Conservation (phyloP, 2,113 vertebrate species). For the Corvus cornix region DNA sequence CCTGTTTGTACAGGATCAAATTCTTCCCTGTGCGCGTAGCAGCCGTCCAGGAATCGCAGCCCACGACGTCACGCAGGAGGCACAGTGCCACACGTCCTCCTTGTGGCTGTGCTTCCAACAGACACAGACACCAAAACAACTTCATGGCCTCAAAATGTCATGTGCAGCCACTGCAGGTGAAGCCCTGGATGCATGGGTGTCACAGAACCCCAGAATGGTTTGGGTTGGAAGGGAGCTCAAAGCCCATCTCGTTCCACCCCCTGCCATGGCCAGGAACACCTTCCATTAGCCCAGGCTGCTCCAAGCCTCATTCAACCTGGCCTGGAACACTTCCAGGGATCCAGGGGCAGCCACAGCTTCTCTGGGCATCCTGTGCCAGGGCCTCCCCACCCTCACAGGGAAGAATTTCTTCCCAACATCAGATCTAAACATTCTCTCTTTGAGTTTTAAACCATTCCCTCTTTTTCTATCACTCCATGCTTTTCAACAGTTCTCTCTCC, state of each 20-base stretch:
- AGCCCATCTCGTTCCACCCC: accelerated
- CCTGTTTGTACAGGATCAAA: background rate
- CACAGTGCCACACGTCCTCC: accelerated
- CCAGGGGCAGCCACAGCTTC: background rate
- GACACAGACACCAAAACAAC: background rate
- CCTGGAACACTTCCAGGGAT: background rate
- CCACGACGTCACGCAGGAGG: background rate
- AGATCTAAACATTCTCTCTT: background rate
- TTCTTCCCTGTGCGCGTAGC: background rate
- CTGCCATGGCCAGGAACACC: background rate
- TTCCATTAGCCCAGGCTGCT: accelerated
- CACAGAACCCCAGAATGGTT: background rate
- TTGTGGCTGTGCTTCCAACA: background rate
- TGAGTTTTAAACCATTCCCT: background rate
- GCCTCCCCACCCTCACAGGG: background rate
- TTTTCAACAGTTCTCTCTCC: background rate
- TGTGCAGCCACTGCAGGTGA: background rate
- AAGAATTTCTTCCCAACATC: background rate
- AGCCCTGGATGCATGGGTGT: background rate
- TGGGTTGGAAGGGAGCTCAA: background rate
- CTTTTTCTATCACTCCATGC: background rate
- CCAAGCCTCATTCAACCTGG: accelerated
- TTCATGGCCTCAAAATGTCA: background rate
- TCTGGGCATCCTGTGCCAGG: background rate
- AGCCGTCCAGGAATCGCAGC: background rate